Evolutionary conservation across 2,888 invertebrate genomes (phyloP).

Genomic region (Lepidochitona cinerea): DNA sequence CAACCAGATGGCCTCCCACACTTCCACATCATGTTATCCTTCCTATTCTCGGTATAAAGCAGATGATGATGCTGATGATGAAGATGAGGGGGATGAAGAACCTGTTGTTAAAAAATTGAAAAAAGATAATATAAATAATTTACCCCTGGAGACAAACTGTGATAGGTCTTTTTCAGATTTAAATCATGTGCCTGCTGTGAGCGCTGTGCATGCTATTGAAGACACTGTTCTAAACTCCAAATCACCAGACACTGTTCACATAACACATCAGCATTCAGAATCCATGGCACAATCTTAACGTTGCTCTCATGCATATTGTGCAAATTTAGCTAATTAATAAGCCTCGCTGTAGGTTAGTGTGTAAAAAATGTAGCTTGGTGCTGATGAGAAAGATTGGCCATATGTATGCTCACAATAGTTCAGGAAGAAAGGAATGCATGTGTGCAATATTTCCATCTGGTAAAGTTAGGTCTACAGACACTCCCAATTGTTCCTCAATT

Average conservation of each 20-base stretch:
- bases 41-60: not conserved
- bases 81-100: not conserved
- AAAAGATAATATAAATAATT: conserved; percentile 16
- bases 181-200: not conserved
- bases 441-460: no score
- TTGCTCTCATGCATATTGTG: no score
- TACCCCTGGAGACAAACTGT: not conserved
- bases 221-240: not conserved
- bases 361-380: no score
- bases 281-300: not conserved
- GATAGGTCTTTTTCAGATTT: not conserved
- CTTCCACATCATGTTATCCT: not conserved
- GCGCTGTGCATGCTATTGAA: not conserved
- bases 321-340: no score
- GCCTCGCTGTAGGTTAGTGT: no score
- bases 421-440: no score
- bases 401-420: no score
- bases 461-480: no score
- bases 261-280: not conserved
- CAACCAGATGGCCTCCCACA: no score
- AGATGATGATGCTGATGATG: not conserved
- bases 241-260: not conserved
- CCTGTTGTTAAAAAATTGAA: conserved; percentile 27
- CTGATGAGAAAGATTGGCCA: no score
- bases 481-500: no score